Base-by-base conservation (phyloP, 2,797 vertebrate genomes). In the Cyclura pinguis region DNA sequence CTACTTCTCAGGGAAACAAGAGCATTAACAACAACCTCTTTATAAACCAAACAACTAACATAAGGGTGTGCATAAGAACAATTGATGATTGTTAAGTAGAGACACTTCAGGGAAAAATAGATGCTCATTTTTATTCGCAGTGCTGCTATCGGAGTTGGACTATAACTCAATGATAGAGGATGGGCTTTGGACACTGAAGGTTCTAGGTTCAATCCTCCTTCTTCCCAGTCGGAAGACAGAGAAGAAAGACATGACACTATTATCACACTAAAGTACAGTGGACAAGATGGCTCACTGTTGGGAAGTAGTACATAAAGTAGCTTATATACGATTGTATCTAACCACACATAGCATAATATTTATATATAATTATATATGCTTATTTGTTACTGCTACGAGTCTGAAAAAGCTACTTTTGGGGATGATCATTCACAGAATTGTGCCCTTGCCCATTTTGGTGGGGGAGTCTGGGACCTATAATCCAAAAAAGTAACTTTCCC, bases 91-190 rank as follows among this genome's bases (percentile, higher is more conserved):
- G 47, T 69, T 80, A 87, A 87, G 47, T 80, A 80, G 47, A 55
- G n/a, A 55, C 62, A 38, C 77, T 81, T 35, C 38, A 81, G 77
- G 59, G 86, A 27, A 87, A 87, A 80, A 22, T 10, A 80, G 62
- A 69, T 50, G 35, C 64, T 81, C 77, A 69, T 50, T 72, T 88
- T 42, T 24, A 82, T 42, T 27, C 14, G 12, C 20, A 74, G 18
- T 13, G 13, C 35, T 38, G 12, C 69, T n/a, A 55, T 8, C 42
- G 50, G 22, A 87, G 57, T 64, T 32, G 76, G 47, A 20, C 57
- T 55, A 14, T 59, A 74, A 22, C 42, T 69, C 18, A 85, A 2
- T 38, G 3, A 16, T 5, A 86, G 24, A 57, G 52, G 12, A 35
- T 16, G 24, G 50, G 7, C 59, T 64, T 52, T 80, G 13, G 67